Evolutionary conservation across 1,140 invertebrate species (phyloP), one percentile per base, ranked within the genome.

Genomic region (Ylistrum balloti): DNA sequence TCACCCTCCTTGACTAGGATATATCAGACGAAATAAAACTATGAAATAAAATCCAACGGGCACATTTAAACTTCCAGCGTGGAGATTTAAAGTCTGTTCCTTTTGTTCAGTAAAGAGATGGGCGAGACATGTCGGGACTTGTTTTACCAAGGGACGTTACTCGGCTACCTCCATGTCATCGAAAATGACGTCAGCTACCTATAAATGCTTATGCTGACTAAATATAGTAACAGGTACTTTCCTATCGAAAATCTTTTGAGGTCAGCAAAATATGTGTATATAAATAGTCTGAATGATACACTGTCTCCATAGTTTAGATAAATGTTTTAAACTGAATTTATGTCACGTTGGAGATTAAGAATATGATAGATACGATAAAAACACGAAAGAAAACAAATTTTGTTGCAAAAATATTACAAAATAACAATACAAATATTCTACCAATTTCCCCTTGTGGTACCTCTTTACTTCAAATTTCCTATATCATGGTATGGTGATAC

Each of bases 191-290:
- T 74, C 56, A 74, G 56, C 56, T 17, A 28, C 56, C n/a, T 74
- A 74, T 74, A 74, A 74, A 74, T 74, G n/a, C 56, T 9, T 74
- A 17, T 56, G 13, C 17, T 1, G 56, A 28, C 56, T 74, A 74
- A 74, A 74, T 74, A 28, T 74, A 74, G 56, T 74, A 74, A 74
- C 56, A 74, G 56, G 56, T 74, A 74, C 56, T 74, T 74, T 74
- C 56, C 56, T 9, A 74, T 28, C 22, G 0, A 11, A 74, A 74
- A 5, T 2, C 28, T 74, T 28, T 74, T 74, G 56, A 74, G 56
- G 56, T 74, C 56, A 74, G 56, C 56, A 74, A 74, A 74, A 74
- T 74, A n/a, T 9, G 22, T 74, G n/a, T 74, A 5, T 74, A 74
- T 74, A 74, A 28, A 74, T 74, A 74, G 56, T 74, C 9, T 17